phyloP scores from a whole-genome alignment of 2,113 vertebrate genomes.

The Brachyistius frenatus region DNA sequence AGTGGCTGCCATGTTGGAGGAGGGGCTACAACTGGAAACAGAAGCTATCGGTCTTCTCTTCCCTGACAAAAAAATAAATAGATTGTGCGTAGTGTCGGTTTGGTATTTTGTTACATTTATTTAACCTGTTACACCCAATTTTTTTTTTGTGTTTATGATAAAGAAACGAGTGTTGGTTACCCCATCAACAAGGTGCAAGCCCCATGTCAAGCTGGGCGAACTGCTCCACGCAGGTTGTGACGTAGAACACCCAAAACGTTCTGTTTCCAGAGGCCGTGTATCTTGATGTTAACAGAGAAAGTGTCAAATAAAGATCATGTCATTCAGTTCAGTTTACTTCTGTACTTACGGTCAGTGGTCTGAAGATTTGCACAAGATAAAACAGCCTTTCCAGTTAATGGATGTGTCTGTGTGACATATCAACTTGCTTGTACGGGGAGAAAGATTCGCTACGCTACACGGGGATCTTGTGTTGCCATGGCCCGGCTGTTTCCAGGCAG shows the following conservation, averaged over 20 bases:
- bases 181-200: background rate
- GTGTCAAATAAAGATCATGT: constrained; percentile 11
- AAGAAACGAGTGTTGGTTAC: no score
- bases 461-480: background rate
- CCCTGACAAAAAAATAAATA: no score
- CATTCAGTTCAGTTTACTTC: constrained; percentile 1
- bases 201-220: background rate
- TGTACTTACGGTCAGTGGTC: constrained; percentile 4
- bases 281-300: background rate
- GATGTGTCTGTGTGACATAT: constrained; percentile 21
- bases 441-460: background rate
- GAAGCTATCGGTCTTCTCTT: background rate
- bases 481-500: background rate
- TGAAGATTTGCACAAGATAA: background rate
- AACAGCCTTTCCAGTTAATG: background rate
- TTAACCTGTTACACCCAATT: background rate
- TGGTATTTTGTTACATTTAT: background rate
- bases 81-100: no score
- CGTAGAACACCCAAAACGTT: background rate
- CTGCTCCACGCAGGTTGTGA: background rate
- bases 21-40: background rate
- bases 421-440: background rate
- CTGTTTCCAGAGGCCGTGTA: background rate
- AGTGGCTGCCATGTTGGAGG: background rate
- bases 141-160: no score